Evolutionary conservation across 2,888 invertebrate genomes (phyloP).

Genomic region (Gastrophysa polygoni): DNA sequence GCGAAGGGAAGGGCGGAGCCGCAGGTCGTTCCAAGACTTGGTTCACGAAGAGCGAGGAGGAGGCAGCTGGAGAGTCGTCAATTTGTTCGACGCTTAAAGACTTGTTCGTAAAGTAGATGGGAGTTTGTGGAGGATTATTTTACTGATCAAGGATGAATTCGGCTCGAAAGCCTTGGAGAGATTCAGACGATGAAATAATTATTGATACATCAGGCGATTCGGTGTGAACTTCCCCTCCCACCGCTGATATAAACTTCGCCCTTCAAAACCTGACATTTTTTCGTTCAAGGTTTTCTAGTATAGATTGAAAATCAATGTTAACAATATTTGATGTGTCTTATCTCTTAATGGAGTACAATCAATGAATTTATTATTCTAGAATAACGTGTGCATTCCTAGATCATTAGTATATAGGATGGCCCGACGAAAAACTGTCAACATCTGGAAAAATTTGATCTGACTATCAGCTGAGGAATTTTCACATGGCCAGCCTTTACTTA

Average conservation of each 20-base stretch:
- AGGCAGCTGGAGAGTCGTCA: constrained; percentile 74
- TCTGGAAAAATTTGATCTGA: no score
- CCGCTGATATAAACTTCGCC: no score
- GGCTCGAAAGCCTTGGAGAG: no score
- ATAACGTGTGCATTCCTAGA: background rate
- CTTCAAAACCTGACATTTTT: background rate
- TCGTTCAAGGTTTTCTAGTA: constrained; percentile 1
- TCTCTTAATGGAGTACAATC: constrained; percentile 47
- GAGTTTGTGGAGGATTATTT: background rate
- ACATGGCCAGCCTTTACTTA: no score
- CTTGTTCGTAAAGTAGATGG: constrained; percentile 78
- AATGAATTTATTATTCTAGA: constrained; percentile 21
- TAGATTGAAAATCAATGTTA: constrained; percentile 39
- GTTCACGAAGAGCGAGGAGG: constrained; percentile 72
- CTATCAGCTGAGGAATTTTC: no score
- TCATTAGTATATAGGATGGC: background rate
- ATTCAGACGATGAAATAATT: no score
- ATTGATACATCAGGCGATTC: no score
- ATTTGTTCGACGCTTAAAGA: constrained; percentile 85
- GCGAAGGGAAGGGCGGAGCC: constrained; percentile 39
- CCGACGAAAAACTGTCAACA: no score
- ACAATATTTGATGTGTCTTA: constrained; percentile 52
- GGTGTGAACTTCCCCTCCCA: background rate
- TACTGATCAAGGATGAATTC: background rate
- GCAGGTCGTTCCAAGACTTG: constrained; percentile 55